Evolutionary conservation across 2,888 invertebrate species (phyloP), one percentile per base, ranked within the genome.

Genomic region (Rutpela maculata): DNA sequence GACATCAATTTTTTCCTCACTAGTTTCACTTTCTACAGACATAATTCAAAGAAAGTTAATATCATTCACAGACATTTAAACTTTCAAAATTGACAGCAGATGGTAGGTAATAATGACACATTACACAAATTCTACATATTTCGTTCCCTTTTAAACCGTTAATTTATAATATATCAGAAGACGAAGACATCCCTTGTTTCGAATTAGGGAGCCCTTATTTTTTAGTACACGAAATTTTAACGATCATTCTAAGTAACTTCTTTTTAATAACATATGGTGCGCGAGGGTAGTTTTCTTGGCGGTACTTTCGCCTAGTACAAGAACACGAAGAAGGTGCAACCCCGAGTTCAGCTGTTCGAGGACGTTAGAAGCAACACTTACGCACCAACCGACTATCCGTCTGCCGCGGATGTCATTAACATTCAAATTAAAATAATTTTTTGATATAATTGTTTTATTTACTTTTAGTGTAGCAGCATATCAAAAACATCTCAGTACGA

Each of bases 401-500:
- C 82, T 85, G 85, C 75, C 83, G 81, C 84, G 85, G 85, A 86
- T 84, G 84, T 85, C 86, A 85, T 85, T 86, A 86, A 83, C 84
- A 86, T 84, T 86, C 81, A 83, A 85, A 85, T 85, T 83, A 78
- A 83, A 72, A 63, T 55, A 50, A 15, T 35, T 72, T 55, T 71
- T 62, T 55, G 67, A 67, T 67, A 55, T 55, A 67, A 67, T 67
- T 67, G 43, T 55, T 26, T 59, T 59, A 22, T 19, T 66, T 66
- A 12, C 3, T 12, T 9, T 59, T 59, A 9, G 7, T 35, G 7
- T 35, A 9, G 31, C 7, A 35, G 31, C 31, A 15, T 17, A 15
- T 55, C 4, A 55, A 17, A 55, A 17, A 17, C 15, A 17, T 26
- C 22, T 26, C 22, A 4, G 1, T 26, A 26, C 4, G 22, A 4